phyloP scores from a whole-genome alignment of 2,888 invertebrate genomes.

The Drosophila limbata region DNA sequence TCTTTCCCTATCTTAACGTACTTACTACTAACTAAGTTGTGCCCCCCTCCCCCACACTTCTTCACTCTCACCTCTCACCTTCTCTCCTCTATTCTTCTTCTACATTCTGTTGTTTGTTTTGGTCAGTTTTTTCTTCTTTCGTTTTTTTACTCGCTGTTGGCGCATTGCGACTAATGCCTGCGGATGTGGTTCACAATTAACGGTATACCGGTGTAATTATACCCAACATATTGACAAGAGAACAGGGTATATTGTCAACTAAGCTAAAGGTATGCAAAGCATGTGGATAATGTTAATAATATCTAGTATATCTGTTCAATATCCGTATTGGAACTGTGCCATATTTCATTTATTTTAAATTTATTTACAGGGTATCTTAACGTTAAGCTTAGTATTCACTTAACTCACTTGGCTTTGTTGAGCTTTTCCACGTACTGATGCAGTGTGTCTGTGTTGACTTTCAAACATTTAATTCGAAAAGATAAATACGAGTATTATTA shows the following conservation, averaged over 20 bases:
- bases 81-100: background rate
- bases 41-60: background rate
- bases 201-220: slow-evolving; percentile 48
- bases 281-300: background rate
- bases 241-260: slow-evolving; percentile 1
- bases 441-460: slow-evolving; percentile 23
- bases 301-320: too few species aligned
- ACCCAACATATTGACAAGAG: slow-evolving; percentile 7
- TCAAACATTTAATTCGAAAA: slow-evolving; percentile 1
- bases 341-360: background rate
- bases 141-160: slow-evolving; percentile 39
- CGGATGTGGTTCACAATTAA: slow-evolving; percentile 64
- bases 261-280: background rate
- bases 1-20: slow-evolving; percentile 52
- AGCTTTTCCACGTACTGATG: slow-evolving; percentile 15
- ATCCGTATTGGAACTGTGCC: background rate
- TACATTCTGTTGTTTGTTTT: slow-evolving; percentile 17
- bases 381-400: background rate
- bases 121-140: slow-evolving; percentile 19
- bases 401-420: background rate
- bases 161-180: slow-evolving; percentile 71
- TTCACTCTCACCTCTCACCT: background rate
- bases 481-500: slow-evolving; percentile 1
- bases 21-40: slow-evolving; percentile 40
- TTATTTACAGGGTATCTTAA: slow-evolving; percentile 12